Evolutionary conservation across 2,888 invertebrate genomes (phyloP).

Genomic region (Aradus depressus): DNA sequence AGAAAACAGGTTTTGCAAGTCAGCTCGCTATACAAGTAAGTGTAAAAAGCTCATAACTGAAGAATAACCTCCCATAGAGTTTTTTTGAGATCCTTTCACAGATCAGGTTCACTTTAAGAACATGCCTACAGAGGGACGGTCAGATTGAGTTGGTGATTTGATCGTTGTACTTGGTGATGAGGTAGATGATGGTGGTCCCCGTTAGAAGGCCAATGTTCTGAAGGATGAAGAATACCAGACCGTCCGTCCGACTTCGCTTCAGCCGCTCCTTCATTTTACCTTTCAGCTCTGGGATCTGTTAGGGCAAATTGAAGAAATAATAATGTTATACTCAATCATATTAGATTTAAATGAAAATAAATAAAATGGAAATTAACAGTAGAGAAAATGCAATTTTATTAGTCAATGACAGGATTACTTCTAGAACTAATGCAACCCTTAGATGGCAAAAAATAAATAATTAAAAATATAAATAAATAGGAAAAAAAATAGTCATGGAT

Average conservation of each 20-base stretch:
- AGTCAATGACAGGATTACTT: too few relatives aligned
- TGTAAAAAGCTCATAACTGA: too few relatives aligned
- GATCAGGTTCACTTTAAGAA: too few relatives aligned
- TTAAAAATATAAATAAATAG: too few relatives aligned
- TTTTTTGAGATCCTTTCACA: too few relatives aligned
- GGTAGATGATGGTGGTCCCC: conserved; percentile 37
- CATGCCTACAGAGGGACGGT: background rate
- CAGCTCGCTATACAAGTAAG: too few relatives aligned
- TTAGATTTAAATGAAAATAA: background rate
- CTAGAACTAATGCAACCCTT: too few relatives aligned
- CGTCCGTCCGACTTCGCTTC: conserved; percentile 35
- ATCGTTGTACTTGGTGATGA: conserved; percentile 32
- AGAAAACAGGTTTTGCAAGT: too few relatives aligned
- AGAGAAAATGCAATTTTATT: background rate
- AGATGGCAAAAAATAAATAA: too few relatives aligned
- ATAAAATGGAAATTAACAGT: background rate
- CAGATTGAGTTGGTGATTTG: conserved; percentile 18
- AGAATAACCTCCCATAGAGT: too few relatives aligned
- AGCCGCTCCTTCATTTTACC: conserved; percentile 39
- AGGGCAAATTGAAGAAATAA: conserved; percentile 14
- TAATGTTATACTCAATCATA: too few relatives aligned
- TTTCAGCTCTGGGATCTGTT: conserved; percentile 40
- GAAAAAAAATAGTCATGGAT: too few relatives aligned
- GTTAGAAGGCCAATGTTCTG: conserved; percentile 40
- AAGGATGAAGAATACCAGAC: conserved; percentile 36